Base-by-base conservation (phyloP, 1,140 invertebrate species). In the Rhyacophila brunnea region DNA sequence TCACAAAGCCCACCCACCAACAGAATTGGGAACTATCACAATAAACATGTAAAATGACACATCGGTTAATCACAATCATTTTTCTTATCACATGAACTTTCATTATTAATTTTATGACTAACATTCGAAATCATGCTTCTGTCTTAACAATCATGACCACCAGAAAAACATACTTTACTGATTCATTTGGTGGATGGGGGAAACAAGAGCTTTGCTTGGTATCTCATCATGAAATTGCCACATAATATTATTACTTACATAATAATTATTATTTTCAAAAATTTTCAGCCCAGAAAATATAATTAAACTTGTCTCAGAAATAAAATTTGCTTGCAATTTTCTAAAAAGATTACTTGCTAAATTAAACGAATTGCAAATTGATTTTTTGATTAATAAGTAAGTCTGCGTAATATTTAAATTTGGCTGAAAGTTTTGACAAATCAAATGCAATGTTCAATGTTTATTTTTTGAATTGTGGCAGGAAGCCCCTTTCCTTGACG, bases 121-220 rank as follows among this genome's bases (percentile, higher is more conserved):
- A 48, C 35, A 19, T 38, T 5, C 34, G n/a, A 40, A n/a, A n/a
- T n/a, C n/a, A 40, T 40, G 38, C 15, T 40, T 40, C n/a, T 40
- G 3, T 40, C 11, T 45, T 45, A 28, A 28, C 23, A 28, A 28
- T 28, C 23, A 28, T 28, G 23, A 28, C 23, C 23, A 28, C 23
- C 23, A 28, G 43, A 19, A 9, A 32, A 32, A 48, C n/a, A 23
- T 13, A 62, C 42, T 46, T 32, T 15, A 14, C 38, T 55, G 18
- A 53, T 55, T 57, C 38, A 43, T 75, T 78, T 78, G 77, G 77
- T 79, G 77, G 76, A 72, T 79, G 77, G 77, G 75, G 75, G 74
- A 74, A 75, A 76, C 3, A 28, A 28, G 23, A 76, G 75, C 77
- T 79, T 79, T 78, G 77, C 77, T 79, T 79, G 77, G 77, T 79